Conservation (phyloP, 2,888 invertebrate genomes). For the Hirtodrosophila trivittata region DNA sequence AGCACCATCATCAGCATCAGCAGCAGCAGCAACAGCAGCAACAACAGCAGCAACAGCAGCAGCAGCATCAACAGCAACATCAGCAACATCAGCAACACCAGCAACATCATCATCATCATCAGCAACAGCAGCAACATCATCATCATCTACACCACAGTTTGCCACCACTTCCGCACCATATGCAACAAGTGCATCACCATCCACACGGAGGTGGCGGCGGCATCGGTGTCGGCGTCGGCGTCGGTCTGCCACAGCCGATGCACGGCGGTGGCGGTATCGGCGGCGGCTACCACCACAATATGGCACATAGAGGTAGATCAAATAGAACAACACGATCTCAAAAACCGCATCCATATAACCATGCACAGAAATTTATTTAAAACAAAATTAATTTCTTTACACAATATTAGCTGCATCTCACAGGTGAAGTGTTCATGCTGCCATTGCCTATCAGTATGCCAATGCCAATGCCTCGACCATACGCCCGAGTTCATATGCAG, state of each 20-base stretch:
- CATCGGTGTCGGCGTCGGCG: constrained; percentile 42
- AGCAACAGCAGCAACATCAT: constrained; percentile 42
- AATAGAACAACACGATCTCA: constrained; percentile 83
- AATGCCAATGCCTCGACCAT: constrained; percentile 51
- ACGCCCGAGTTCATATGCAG: constrained; percentile 22
- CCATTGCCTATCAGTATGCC: constrained; percentile 64
- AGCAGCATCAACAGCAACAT: constrained; percentile 34
- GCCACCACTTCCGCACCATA: constrained; percentile 62
- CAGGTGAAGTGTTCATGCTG: constrained; percentile 76
- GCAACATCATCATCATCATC: constrained; percentile 21
- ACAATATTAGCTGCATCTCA: constrained; percentile 76
- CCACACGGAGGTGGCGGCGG: constrained; percentile 42
- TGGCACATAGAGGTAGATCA: constrained; percentile 84
- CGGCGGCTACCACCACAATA: constrained; percentile 76
- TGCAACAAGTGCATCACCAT: constrained; percentile 70
- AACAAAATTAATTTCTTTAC: constrained; percentile 76
- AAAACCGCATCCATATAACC: constrained; percentile 84
- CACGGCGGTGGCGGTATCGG: constrained; percentile 44
- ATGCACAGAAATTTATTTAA: constrained; percentile 83
- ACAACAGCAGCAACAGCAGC: constrained; percentile 49
- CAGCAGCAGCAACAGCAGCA: constrained; percentile 44
- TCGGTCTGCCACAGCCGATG: constrained; percentile 54
- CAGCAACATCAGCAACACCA: constrained; percentile 35
- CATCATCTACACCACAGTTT: constrained; percentile 53
- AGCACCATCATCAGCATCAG: constrained; percentile 42